Evolutionary conservation across 2,113 vertebrate genomes (phyloP).

Genomic region (Regulus satrapa): DNA sequence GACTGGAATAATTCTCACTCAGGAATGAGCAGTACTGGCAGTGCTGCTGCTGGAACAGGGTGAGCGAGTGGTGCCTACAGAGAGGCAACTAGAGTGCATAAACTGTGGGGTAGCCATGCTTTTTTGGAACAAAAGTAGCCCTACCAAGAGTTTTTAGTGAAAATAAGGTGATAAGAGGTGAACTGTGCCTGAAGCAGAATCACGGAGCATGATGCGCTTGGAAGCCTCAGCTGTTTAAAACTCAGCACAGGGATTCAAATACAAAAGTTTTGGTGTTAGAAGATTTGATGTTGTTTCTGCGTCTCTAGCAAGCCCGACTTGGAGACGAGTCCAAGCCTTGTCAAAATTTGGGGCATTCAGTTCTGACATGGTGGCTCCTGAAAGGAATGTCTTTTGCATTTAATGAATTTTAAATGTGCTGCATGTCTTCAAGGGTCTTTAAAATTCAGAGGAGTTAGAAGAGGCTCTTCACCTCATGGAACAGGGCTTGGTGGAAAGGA

Average conservation of each 20-base stretch:
- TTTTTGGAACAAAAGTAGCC: neutral
- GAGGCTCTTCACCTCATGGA: neutral
- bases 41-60: neutral
- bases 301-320: neutral
- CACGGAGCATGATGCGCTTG: neutral
- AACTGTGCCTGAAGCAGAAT: neutral
- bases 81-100: neutral
- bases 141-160: neutral
- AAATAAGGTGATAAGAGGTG: neutral
- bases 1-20: neutral
- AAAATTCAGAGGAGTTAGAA: constrained; percentile 29
- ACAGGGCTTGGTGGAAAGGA: neutral
- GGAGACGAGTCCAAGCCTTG: neutral
- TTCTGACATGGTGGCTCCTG: neutral
- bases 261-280: neutral
- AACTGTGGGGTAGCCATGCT: neutral
- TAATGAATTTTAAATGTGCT: constrained; percentile 47
- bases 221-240: neutral
- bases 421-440: neutral
- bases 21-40: neutral
- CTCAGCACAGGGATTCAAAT: neutral
- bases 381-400: constrained; percentile 28
- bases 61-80: neutral
- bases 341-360: neutral
- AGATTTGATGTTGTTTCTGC: neutral